phyloP scores from a whole-genome alignment of 2,888 invertebrate genomes.

The Aspidiotus destructor region DNA sequence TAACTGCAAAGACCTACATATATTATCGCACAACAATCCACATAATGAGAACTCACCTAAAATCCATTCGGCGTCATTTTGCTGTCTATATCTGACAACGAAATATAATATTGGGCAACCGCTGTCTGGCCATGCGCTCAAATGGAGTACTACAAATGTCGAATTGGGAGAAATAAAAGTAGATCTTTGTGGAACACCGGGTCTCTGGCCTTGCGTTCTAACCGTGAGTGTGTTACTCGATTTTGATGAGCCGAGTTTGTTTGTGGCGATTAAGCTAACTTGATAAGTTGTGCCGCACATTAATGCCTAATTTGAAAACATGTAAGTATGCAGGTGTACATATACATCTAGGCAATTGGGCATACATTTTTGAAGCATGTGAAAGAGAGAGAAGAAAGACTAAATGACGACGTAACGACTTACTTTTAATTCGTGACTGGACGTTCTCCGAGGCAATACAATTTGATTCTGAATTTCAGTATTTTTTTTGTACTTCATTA shows the following conservation, averaged over 20 bases:
- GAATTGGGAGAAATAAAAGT: slow-evolving; percentile 60
- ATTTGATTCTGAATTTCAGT: slow-evolving; percentile 39
- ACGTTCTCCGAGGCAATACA: slow-evolving; percentile 54
- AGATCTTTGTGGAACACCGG: slow-evolving; percentile 55
- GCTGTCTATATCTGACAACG: slow-evolving; percentile 57
- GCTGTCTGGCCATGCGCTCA: slow-evolving; percentile 64
- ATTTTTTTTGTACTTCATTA: slow-evolving; percentile 50
- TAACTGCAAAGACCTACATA: too few relatives aligned
- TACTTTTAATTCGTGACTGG: slow-evolving; percentile 58
- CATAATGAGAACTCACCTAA: slow-evolving; percentile 45
- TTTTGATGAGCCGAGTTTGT: slow-evolving; percentile 60
- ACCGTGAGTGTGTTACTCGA: slow-evolving; percentile 59
- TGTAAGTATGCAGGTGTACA: neutral
- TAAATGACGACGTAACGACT: slow-evolving; percentile 6
- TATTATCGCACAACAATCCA: too few relatives aligned
- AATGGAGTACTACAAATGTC: slow-evolving; percentile 54
- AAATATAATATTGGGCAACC: slow-evolving; percentile 61
- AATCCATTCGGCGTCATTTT: slow-evolving; percentile 57
- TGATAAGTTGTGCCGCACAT: slow-evolving; percentile 65
- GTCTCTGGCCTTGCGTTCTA: slow-evolving; percentile 61
- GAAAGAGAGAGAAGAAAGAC: neutral
- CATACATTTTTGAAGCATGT: neutral
- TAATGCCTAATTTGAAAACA: slow-evolving; percentile 44
- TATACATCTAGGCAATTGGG: neutral
- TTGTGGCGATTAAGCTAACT: slow-evolving; percentile 58